Base-by-base conservation (phyloP, 2,797 vertebrate genomes). In the Geotrypetes seraphini region DNA sequence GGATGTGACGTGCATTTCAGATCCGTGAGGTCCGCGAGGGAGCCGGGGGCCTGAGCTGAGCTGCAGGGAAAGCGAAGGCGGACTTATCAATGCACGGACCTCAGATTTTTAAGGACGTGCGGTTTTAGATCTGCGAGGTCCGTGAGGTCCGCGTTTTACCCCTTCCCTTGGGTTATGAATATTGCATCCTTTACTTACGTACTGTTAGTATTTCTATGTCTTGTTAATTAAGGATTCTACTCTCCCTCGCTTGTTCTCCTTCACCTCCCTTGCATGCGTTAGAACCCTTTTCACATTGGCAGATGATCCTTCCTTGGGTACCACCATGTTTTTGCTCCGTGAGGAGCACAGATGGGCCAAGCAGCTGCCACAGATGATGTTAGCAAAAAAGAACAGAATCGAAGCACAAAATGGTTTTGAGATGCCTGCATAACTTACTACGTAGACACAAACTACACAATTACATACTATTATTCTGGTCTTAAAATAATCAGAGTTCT, bases 291-390 rank as follows among this genome's bases (percentile, higher is more conserved):
- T 47, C 41, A 56, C 64, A 55, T 60, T 64, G 53, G 1, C 0
- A 27, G 31, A 30, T 37, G 50, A 47, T 50, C 57, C 48, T 39
- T 38, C 47, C 51, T 55, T 33, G 52, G 50, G 50, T 15, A 15
- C 24, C 19, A 39, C 17, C 33, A 12, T 20, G 44, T 42, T n/a
- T 1, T 0, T 11, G 47, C 36, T 54, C 57, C 47, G 52, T 2
- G 3, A 50, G 31, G 52, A 65, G 40, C 60, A 48, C 57, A 63
- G 67, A 66, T 66, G 62, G 61, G 47, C 15, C 22, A 36, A 52
- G 59, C 63, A 63, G 61, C 61, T 61, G 63, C 54, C 69, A n/a
- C n/a, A n/a, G n/a, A n/a, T n/a, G n/a, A n/a, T n/a, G 61, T 50
- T 1, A 11, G 14, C 36, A 43, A 40, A 54, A 45, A 36, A 60